Conservation (phyloP, 1,140 invertebrate species). For the Pachypsylla venusta region DNA sequence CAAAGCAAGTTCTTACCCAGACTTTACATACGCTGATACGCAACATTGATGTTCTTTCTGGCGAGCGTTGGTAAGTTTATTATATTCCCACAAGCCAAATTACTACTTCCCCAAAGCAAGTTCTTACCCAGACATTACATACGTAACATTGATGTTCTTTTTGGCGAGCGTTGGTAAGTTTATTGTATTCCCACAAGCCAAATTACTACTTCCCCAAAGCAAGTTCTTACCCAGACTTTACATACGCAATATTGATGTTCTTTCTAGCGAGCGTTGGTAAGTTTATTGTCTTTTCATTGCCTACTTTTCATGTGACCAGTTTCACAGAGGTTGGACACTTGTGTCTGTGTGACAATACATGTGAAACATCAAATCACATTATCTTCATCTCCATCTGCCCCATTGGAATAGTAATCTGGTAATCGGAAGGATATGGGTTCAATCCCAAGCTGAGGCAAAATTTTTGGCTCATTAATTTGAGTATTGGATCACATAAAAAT, state of each 20-base stretch:
- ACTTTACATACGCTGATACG: no score
- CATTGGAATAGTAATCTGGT: no score
- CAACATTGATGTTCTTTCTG: no score
- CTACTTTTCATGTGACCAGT: not conserved
- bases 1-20: not conserved
- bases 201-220: slow-evolving; percentile 59
- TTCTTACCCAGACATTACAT: slow-evolving; percentile 46
- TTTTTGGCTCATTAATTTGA: no score
- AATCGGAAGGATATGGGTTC: no score
- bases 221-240: slow-evolving; percentile 46
- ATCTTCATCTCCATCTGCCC: no score
- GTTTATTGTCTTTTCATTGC: no score
- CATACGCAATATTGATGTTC: slow-evolving; percentile 46
- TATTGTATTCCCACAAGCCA: slow-evolving; percentile 51
- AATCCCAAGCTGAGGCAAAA: no score
- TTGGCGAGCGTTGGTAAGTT: slow-evolving; percentile 39
- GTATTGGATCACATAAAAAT: no score
- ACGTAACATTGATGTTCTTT: slow-evolving; percentile 45
- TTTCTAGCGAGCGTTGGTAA: slow-evolving; percentile 42
- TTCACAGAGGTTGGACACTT: not conserved
- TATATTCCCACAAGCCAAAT: slow-evolving; percentile 53
- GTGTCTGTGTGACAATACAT: no score
- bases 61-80: slow-evolving; percentile 40
- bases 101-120: slow-evolving; percentile 56
- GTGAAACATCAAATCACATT: no score